A percentile compares a stretch with the other conserved stretches of the same genome.
Evolutionary conservation across 2,888 invertebrate species (phyloP).

Genomic region (Phymatocera aterrima): DNA sequence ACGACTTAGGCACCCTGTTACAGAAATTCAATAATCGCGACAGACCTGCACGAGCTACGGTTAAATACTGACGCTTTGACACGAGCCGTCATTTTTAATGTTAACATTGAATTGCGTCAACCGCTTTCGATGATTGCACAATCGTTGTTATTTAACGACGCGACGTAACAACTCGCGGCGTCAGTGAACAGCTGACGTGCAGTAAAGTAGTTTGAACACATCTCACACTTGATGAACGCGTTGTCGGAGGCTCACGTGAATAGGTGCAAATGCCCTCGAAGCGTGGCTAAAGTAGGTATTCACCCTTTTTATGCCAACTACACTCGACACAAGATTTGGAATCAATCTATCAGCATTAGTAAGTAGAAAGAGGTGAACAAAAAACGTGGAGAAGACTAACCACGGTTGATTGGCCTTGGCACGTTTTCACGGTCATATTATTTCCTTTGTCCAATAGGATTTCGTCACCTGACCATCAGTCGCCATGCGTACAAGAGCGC

Average conservation of each 20-base stretch:
- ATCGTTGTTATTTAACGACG: slow-evolving; percentile 31
- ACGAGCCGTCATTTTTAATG: background rate
- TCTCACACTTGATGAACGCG: background rate
- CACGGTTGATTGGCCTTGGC: slow-evolving; percentile 30
- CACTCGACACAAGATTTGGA: background rate
- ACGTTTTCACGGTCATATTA: slow-evolving; percentile 38
- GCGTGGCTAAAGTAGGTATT: background rate
- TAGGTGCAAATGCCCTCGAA: background rate
- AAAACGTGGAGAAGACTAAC: background rate
- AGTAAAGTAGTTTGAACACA: slow-evolving; percentile 7
- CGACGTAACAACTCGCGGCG: background rate
- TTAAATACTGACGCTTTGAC: background rate
- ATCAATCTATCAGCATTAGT: slow-evolving; percentile 7
- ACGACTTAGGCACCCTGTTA: background rate
- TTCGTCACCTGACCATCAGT: slow-evolving; percentile 24
- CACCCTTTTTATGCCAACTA: background rate
- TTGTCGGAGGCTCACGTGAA: slow-evolving; percentile 5
- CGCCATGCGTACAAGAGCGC: slow-evolving; percentile 6
- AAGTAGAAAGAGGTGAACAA: background rate
- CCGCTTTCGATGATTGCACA: slow-evolving; percentile 23
- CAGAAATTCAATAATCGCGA: background rate
- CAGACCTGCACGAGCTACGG: background rate
- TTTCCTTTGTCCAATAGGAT: slow-evolving; percentile 37
- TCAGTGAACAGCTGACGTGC: slow-evolving; percentile 33
- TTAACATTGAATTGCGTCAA: slow-evolving; percentile 32